Evolutionary conservation across 1,140 invertebrate genomes (phyloP).

Genomic region (Sogatella furcifera): DNA sequence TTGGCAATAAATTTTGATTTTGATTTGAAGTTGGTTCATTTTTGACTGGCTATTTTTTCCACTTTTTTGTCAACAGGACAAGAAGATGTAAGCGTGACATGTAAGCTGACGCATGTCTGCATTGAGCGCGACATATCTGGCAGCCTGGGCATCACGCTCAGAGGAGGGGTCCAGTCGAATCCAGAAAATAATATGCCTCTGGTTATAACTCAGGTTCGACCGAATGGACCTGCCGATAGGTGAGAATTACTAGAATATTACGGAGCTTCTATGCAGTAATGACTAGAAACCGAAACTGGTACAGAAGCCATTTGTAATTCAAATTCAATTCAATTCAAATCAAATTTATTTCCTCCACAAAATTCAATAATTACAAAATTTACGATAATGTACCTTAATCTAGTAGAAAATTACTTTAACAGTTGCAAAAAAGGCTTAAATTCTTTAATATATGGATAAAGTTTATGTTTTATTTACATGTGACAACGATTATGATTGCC

Average conservation of each 20-base stretch:
- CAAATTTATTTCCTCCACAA: no score
- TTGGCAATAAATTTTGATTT: no score
- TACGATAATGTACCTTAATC: no score
- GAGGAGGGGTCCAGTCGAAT: slow-evolving; percentile 60
- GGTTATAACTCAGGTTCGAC: slow-evolving; percentile 77
- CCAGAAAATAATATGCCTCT: slow-evolving; percentile 54
- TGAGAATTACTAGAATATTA: slow-evolving; percentile 32
- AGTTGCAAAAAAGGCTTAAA: background rate
- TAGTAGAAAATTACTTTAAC: background rate
- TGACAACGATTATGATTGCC: no score
- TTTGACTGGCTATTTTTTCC: no score
- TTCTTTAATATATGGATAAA: background rate
- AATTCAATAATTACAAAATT: no score
- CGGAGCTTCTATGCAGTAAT: no score
- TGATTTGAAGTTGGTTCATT: no score
- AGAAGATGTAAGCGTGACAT: background rate
- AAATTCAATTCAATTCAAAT: no score
- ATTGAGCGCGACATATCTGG: slow-evolving; percentile 47
- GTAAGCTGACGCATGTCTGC: slow-evolving; percentile 11
- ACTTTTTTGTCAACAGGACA: background rate
- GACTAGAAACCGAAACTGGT: no score
- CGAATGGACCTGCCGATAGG: slow-evolving; percentile 79
- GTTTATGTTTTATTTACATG: no score
- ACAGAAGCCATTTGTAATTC: background rate
- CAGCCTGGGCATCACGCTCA: slow-evolving; percentile 77